Conservation (phyloP, 2,888 invertebrate genomes). For the Abrostola triplasia region DNA sequence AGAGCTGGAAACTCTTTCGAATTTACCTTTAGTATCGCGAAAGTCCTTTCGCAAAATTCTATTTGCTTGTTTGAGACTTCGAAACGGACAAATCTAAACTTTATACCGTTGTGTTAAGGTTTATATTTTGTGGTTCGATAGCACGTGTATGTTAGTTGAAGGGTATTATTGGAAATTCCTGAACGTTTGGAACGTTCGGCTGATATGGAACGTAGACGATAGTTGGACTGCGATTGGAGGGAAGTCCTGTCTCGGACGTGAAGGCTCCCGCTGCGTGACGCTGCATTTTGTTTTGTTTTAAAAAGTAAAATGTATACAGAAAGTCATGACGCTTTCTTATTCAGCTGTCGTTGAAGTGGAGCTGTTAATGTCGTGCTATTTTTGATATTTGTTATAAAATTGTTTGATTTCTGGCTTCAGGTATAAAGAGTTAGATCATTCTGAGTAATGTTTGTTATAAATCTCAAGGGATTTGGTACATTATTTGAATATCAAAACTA, state of each 20-base stretch:
- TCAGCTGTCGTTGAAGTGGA: slow-evolving; percentile 16
- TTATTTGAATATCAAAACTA: no score
- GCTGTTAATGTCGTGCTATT: slow-evolving; percentile 22
- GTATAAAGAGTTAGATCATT: background rate
- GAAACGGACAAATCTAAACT: slow-evolving; percentile 47
- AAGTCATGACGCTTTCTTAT: slow-evolving; percentile 38
- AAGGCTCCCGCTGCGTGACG: slow-evolving; percentile 68
- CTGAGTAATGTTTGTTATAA: no score
- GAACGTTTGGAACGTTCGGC: slow-evolving; percentile 76
- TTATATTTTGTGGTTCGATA: slow-evolving; percentile 15
- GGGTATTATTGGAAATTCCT: slow-evolving; percentile 86
- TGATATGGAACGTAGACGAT: slow-evolving; percentile 80
- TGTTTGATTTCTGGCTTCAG: background rate
- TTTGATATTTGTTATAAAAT: slow-evolving; percentile 13
- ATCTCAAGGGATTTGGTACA: no score
- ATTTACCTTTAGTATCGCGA: slow-evolving; percentile 80
- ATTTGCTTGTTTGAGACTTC: slow-evolving; percentile 45
- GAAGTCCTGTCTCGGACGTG: slow-evolving; percentile 72
- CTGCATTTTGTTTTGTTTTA: slow-evolving; percentile 62
- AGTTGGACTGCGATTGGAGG: slow-evolving; percentile 80
- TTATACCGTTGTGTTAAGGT: slow-evolving; percentile 49
- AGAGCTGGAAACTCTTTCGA: slow-evolving; percentile 80
- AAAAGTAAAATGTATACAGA: slow-evolving; percentile 45
- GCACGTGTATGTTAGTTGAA: slow-evolving; percentile 49
- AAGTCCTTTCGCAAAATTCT: slow-evolving; percentile 65